phyloP scores from a whole-genome alignment of 30 jellyfish, hydroid and myxozoan species.

The Euphysa ruthae region DNA sequence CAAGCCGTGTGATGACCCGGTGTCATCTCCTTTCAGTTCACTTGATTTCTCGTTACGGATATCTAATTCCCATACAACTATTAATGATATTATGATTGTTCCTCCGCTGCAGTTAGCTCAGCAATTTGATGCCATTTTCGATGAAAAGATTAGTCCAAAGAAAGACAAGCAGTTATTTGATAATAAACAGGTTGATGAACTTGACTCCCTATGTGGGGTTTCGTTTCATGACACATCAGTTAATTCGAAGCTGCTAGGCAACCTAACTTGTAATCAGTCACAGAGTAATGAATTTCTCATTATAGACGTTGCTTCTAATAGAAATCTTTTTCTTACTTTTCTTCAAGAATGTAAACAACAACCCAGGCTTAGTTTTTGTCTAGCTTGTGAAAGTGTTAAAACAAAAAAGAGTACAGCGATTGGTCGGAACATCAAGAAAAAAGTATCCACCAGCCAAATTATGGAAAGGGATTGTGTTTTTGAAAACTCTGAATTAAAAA shows the following conservation, averaged over 20 bases:
- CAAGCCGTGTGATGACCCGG: slow-evolving; percentile 2
- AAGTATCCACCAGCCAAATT: too few relatives aligned
- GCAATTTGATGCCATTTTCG: slow-evolving; percentile 12
- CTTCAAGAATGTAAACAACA: slow-evolving; percentile 51
- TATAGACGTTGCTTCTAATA: slow-evolving; percentile 47
- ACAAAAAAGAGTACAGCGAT: not conserved
- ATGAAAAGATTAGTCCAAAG: not conserved
- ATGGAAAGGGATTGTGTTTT: not conserved
- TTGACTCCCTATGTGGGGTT: not conserved
- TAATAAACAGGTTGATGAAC: not conserved
- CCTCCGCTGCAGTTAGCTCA: slow-evolving; percentile 22
- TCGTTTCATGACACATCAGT: not conserved
- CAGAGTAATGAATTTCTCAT: slow-evolving; percentile 25
- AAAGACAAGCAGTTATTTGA: not conserved
- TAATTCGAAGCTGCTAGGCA: not conserved
- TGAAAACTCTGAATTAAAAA: not conserved
- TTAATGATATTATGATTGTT: not conserved
- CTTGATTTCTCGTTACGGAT: slow-evolving; percentile 16
- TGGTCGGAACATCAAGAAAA: not conserved
- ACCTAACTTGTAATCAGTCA: not conserved
- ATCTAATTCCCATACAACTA: slow-evolving; percentile 10
- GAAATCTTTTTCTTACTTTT: slow-evolving; percentile 34
- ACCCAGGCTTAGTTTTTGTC: slow-evolving; percentile 37
- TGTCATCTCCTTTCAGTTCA: not conserved
- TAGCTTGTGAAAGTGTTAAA: slow-evolving; percentile 39